Conservation (phyloP, 1,140 invertebrate species). For the Eurosta solidaginis region DNA sequence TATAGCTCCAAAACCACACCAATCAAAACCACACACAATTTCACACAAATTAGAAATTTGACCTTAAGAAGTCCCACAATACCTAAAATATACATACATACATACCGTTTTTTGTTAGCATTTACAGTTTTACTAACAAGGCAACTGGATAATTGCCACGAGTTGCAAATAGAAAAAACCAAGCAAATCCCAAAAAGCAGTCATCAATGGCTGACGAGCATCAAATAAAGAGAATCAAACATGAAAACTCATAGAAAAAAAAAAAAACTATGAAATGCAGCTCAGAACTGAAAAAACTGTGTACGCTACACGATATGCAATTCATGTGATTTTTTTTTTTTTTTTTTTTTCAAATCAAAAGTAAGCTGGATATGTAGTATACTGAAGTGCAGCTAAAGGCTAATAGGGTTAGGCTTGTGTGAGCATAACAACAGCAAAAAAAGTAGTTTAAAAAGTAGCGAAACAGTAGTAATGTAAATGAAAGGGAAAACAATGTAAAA, state of each 20-base stretch:
- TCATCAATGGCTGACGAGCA: background rate
- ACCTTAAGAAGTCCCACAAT: too few species aligned
- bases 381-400: background rate
- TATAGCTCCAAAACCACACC: too few species aligned
- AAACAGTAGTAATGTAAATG: background rate
- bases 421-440: background rate
- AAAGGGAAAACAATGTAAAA: background rate
- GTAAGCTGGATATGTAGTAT: too few species aligned
- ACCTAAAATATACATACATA: background rate
- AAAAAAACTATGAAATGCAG: background rate
- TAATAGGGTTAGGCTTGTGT: background rate
- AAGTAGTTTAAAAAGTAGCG: background rate
- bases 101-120: background rate
- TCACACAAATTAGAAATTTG: too few species aligned
- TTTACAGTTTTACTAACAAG: background rate
- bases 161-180: background rate
- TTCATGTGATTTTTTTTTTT: too few species aligned
- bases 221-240: too few species aligned
- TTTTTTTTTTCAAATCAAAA: too few species aligned
- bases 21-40: too few species aligned
- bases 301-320: too few species aligned
- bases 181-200: background rate
- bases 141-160: background rate
- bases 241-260: too few species aligned
- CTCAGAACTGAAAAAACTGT: background rate